Percentiles rank a stretch among this genome's conserved stretches.
Conservation (phyloP, 1,140 invertebrate species). For the Drosophila melanica region DNA sequence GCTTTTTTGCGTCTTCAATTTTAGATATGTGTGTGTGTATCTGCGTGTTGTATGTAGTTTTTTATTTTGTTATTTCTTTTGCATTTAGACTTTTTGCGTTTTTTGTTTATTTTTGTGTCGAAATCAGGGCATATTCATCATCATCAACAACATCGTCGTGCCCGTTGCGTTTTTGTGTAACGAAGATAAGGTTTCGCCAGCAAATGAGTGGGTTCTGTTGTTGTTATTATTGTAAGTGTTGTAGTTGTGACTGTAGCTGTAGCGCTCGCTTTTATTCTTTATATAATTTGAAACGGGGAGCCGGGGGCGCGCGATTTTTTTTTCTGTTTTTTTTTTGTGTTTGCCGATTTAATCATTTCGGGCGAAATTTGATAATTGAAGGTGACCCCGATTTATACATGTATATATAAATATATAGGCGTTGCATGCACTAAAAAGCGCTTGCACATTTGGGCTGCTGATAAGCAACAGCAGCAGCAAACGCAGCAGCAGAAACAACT, state of each 20-base stretch:
- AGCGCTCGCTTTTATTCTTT: constrained; percentile 62
- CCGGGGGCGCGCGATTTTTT: constrained; percentile 10
- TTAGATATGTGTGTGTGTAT: constrained; percentile 35
- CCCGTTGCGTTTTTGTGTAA: constrained; percentile 66
- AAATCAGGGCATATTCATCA: constrained; percentile 82
- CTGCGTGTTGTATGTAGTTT: constrained; percentile 3
- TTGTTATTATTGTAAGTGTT: constrained; percentile 43
- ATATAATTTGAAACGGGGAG: constrained; percentile 62
- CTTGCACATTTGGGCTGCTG: constrained; percentile 57
- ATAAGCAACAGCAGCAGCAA: constrained; percentile 52
- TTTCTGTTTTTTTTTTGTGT: constrained; percentile 63
- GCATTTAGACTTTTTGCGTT: constrained; percentile 19
- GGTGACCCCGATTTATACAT: constrained; percentile 66
- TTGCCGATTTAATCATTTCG: constrained; percentile 80
- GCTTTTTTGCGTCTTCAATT: constrained; percentile 31
- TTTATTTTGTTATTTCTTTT: constrained; percentile 20
- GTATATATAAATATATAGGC: constrained; percentile 24
- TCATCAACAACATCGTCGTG: constrained; percentile 80
- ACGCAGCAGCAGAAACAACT: constrained; percentile 19
- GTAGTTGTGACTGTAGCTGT: constrained; percentile 35
- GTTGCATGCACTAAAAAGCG: constrained; percentile 49
- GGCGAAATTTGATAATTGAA: constrained; percentile 81
- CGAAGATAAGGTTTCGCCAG: constrained; percentile 75
- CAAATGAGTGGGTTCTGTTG: constrained; percentile 58
- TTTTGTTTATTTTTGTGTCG: constrained; percentile 80